Base-by-base conservation (phyloP, 2,113 vertebrate genomes). In the Lipophrys pholis region DNA sequence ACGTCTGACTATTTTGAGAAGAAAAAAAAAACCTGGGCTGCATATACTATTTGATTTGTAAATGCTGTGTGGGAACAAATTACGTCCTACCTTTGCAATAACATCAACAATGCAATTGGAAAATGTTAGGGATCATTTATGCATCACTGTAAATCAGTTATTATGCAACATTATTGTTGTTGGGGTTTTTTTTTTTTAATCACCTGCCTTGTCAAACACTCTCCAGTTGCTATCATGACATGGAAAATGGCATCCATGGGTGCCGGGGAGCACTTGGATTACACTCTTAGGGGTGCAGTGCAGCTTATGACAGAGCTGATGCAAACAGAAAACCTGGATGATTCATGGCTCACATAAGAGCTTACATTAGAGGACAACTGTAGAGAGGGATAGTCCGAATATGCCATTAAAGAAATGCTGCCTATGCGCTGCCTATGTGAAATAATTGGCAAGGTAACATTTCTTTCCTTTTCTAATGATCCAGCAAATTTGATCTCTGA, bases 401-500 rank as follows among this genome's bases (percentile, higher is more conserved):
- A 43, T 57, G 71, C 52, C 51, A 62, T 76, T 82, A 81, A 69
- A 80, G n/a, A 61, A 52, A 30, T 8, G 5, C 6, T 36, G 63
- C 64, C 71, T 56, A 11, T 55, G 40, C 56, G 48, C 46, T 70
- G 69, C 42, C 60, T 82, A 41, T 68, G 50, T n/a, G 52, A 71
- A 79, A 82, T 79, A 88, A 88, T 80, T 72, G 73, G 40, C 39
- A 55, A 21, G 46, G 53, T 66, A 62, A 81, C 73, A 74, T 86
- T 73, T 73, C 5, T 85, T 69, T 82, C 54, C 51, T 52, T 54
- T 83, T 80, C 77, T 83, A 88, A 91, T 79, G 72, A 85, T 77
- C 78, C 72, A 54, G 74, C 50, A 79, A 80, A 84, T 86, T 71
- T 81, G 43, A 68, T 75, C 69, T 73, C 41, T 21, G 50, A 72